Base-by-base conservation (phyloP, 2,113 vertebrate genomes). In the Miniopterus natalensis region DNA sequence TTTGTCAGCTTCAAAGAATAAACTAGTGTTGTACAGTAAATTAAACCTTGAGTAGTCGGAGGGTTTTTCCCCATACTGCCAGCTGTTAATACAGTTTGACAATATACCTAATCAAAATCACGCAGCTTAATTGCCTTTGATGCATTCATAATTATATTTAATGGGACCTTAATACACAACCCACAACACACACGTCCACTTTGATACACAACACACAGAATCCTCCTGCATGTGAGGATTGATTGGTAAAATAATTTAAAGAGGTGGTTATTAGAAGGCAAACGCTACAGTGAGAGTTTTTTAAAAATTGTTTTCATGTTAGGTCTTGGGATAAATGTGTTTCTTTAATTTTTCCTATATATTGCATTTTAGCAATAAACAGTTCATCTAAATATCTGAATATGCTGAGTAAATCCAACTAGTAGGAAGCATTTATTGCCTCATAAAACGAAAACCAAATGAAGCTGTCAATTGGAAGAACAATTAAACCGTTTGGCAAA, bases 381-480 rank as follows among this genome's bases (percentile, higher is more conserved):
- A 97, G 75, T 94, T 98, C 88, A 75, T 84, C 86, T 96, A 96
- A 83, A 97, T 97, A 80, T 86, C 86, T 96, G 96, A 84, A 98
- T 97, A 11, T 96, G 73, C 85, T 97, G 93, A 92, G 81, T 95
- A 98, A 97, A 97, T 94, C 70, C 36, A 95, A 63, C 83, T 96
- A 93, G 79, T 93, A 97, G 73, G 91, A 98, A 97, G 59, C 66
- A 98, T 97, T 98, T 97, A 96, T 95, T 97, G 96, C 94, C 81
- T 98, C 92, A 97, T 98, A 98, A 98, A 98, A 97, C 97, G 95
- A 97, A 94, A 98, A 93, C 42, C 45, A 88, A 98, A 90, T 96
- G 96, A 98, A 97, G 57, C 94, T 98, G 80, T 98, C 95, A 96
- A 94, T 94, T 95, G 93, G 47, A 94, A 96, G 88, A 98, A 96